Evolutionary conservation across 2,888 invertebrate species (phyloP).

Genomic region (Sminthurides aquaticus): DNA sequence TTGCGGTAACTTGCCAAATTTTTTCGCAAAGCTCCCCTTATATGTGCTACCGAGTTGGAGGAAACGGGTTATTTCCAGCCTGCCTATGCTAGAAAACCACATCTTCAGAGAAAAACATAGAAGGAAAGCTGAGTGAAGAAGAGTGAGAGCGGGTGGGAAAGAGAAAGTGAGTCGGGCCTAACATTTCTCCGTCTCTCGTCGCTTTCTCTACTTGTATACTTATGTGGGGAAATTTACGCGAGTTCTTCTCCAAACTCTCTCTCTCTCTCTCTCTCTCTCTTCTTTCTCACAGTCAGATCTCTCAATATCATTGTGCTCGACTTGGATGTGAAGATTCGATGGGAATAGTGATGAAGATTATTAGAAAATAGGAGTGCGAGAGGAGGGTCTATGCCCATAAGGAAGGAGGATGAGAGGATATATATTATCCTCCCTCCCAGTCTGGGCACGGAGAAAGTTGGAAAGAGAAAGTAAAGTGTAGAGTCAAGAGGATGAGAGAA

Average conservation of each 20-base stretch:
- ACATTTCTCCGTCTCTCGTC: background rate
- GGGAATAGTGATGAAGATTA: background rate
- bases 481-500: background rate
- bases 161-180: no score
- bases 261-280: conserved; percentile 11
- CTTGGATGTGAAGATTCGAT: background rate
- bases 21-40: conserved; percentile 23
- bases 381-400: background rate
- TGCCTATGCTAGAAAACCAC: background rate
- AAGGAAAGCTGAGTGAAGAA: background rate
- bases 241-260: conserved; percentile 25
- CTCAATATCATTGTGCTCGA: conserved; percentile 14
- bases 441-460: no score
- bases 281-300: conserved; percentile 15
- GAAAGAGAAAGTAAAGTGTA: background rate
- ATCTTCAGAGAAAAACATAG: conserved; percentile 1
- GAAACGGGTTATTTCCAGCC: background rate
- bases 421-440: no score
- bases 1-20: conserved; percentile 25
- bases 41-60: background rate
- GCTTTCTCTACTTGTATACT: background rate
- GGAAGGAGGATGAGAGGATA: no score
- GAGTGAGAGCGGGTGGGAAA: background rate
- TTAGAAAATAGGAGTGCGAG: no score
- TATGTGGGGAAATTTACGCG: conserved; percentile 26